Base-by-base conservation (phyloP, 1,140 invertebrate genomes). In the Drosophila pseudoobscura region DNA sequence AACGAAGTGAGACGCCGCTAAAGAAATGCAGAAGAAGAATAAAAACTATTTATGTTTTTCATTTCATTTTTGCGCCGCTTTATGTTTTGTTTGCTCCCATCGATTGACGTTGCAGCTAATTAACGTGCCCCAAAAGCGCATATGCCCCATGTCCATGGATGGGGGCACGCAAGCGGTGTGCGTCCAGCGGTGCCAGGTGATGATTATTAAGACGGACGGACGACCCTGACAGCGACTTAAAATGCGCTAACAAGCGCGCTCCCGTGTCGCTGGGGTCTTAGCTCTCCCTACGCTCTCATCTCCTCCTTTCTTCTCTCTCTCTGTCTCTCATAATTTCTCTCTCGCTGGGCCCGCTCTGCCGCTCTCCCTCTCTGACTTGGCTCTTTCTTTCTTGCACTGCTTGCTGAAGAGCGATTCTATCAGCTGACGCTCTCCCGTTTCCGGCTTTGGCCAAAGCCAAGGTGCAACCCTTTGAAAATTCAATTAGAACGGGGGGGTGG, bases 161-260 rank as follows among this genome's bases (percentile, higher is more conserved):
- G 13, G n/a, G 20, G 13, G 47, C 7, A 11, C 9, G 24, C 24
- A 26, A 6, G 1, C 29, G 6, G 29, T 31, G 1, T 11, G 35
- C 8, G 9, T n/a, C 3, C 35, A 3, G 2, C 46, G 20, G 1
- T 29, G 15, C n/a, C 29, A 46, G 68, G 44, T 39, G 60, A 58
- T 55, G 60, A 69, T 78, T 84, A 84, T 78, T 75, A 69, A 69
- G 65, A 69, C 44, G 9, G 47, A 24, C 51, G 46, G 49, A 56
- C 50, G 68, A 20, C 82, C 82, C 78, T 88, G 82, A 41, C 15
- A 20, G 39, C 24, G 41, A 51, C 83, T 87, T 88, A 82, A 78
- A 87, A 82, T 82, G 82, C 56, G 65, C 65, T 68, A 82, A 87
- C 83, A 78, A 75, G 65, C 45, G 55, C 63, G 69, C 78, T 72